Evolutionary conservation across 2,797 vertebrate genomes (phyloP).

Genomic region (Artibeus lituratus): DNA sequence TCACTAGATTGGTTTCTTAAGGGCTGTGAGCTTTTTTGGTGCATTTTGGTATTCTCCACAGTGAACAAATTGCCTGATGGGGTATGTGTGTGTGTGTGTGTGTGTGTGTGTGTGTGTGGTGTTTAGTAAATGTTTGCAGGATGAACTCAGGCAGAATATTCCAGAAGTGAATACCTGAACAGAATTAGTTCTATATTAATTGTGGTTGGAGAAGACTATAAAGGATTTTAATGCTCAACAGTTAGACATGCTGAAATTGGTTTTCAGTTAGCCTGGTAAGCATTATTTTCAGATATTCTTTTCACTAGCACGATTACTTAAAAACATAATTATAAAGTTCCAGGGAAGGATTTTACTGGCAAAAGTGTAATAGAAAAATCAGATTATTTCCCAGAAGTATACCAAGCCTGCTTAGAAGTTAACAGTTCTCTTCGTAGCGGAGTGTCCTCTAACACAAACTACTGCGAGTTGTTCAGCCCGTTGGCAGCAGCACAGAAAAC

Average conservation of each 20-base stretch:
- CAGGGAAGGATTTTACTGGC: conserved; percentile 8
- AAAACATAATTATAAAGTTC: neutral
- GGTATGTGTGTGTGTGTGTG: neutral
- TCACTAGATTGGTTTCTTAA: neutral
- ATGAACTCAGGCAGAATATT: conserved; percentile 29
- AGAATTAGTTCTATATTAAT: conserved; percentile 10
- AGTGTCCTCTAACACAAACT: neutral
- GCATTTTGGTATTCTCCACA: conserved; percentile 12
- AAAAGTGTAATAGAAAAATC: neutral
- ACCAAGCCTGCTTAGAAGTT: neutral
- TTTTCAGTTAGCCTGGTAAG: neutral
- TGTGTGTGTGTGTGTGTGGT: neutral
- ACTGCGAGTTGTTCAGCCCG: neutral
- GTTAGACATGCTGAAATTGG: neutral
- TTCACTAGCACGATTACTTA: neutral
- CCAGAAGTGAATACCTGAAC: neutral
- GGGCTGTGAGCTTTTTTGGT: neutral
- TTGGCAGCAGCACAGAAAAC: conserved; percentile 44
- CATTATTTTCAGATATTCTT: conserved; percentile 12
- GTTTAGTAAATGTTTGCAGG: neutral
- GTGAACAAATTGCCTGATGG: neutral
- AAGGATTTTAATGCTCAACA: conserved; percentile 32
- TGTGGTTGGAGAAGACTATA: neutral
- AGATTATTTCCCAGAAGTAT: neutral
- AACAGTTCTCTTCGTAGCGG: neutral